Conservation (phyloP, 2,113 vertebrate species). For the Cololabis saira region DNA sequence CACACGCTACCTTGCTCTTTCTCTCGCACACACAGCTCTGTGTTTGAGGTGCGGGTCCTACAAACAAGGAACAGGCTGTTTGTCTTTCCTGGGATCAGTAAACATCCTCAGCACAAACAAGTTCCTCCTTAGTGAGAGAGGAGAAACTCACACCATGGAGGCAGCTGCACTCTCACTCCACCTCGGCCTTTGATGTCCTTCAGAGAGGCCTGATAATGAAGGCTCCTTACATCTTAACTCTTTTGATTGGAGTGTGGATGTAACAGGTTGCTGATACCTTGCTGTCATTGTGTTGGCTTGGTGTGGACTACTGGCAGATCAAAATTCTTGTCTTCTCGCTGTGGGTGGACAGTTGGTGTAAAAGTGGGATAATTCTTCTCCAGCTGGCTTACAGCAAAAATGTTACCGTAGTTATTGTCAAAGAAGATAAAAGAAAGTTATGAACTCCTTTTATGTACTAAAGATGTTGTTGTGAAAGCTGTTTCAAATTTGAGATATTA, state of each 20-base stretch:
- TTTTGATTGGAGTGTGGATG: constrained; percentile 74
- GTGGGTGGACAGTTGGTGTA: not conserved
- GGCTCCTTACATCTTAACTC: constrained; percentile 75
- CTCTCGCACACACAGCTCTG: constrained; percentile 29
- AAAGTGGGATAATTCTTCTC: too few relatives aligned
- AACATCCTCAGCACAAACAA: constrained; percentile 84
- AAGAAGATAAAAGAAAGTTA: too few relatives aligned
- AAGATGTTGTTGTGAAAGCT: too few relatives aligned
- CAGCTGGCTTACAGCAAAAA: too few relatives aligned
- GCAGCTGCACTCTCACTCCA: constrained; percentile 83
- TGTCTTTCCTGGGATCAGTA: constrained; percentile 83
- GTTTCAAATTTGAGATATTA: too few relatives aligned
- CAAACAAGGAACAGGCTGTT: constrained; percentile 78
- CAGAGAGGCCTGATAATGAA: constrained; percentile 79
- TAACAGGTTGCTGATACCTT: constrained; percentile 58
- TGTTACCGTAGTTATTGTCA: too few relatives aligned
- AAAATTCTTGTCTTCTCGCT: constrained; percentile 3
- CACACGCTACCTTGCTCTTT: constrained; percentile 12
- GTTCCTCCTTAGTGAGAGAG: constrained; percentile 73
- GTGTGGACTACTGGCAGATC: constrained; percentile 14
- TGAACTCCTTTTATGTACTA: too few relatives aligned
- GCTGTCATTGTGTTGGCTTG: constrained; percentile 31
- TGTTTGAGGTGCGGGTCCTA: constrained; percentile 70
- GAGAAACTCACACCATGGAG: constrained; percentile 78
- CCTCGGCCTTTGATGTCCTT: constrained; percentile 76